Base-by-base conservation (phyloP, 1,140 invertebrate genomes). In the Sinella curviseta region DNA sequence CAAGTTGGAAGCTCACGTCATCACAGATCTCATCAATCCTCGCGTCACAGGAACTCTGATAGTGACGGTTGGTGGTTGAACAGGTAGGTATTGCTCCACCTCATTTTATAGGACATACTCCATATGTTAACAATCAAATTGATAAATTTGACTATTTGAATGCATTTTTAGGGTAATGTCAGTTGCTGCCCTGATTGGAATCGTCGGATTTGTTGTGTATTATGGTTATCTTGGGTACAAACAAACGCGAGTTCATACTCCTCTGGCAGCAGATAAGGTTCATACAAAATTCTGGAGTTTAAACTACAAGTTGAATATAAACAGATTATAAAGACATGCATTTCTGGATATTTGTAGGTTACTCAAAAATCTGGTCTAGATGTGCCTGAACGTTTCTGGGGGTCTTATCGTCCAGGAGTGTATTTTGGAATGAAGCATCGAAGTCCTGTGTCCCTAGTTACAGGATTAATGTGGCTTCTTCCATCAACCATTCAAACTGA, bases 391-490 rank as follows among this genome's bases (percentile, higher is more conserved):
- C 90, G 92, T 80, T 98, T 94, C 87, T 99, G 97, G 97, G 96
- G 97, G 26, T 92, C 92, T 0, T 98, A 98, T 85, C 88, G 97
- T 77, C 92, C 97, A 0, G 92, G 94, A 2, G 89, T 93, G 12
- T 98, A 96, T 86, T 94, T 96, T 86, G 95, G 97, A 0, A 87
- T 99, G 83, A 96, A 96, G 87, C 95, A 94, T 0, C 88, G 96
- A 82, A 94, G 95, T 85, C 93, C 95, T 0, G 88, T 93, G 74
- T 98, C 97, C 0, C 90, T 96, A 12, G 91, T 97, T 0, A 93
- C 95, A 85, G 97, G 97, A 39, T 87, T 99, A 0, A 98, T 99
- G 96, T 99, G 98, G 98, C 97, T 96, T 85, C 91, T 95, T 82
- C 91, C 95, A 0, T 91, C 91, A 76, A 88, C 89, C 82, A 86